These are phyloP conservation scores for Amphiprion ocellaris DNA, from an alignment of 2,113 vertebrate genomes.

Conservation along the genomic window DNA sequence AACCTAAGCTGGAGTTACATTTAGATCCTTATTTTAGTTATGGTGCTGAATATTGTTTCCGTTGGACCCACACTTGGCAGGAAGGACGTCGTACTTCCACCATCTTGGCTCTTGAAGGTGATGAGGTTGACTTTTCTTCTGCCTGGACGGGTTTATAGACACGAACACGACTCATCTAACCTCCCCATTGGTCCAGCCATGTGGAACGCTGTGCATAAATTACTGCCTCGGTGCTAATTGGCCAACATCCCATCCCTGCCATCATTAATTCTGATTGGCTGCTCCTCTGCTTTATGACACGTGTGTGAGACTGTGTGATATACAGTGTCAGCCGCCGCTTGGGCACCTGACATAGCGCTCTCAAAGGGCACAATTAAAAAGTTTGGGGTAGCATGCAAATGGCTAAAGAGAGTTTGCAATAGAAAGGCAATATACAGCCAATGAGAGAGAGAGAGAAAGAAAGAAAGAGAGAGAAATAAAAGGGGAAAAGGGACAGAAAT, in stretches of 20 bases:
- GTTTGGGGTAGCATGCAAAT: constrained; percentile 23
- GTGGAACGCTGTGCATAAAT: constrained; percentile 64
- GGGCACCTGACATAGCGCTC: constrained; percentile 59
- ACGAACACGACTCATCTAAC: constrained; percentile 42
- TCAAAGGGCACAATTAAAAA: constrained; percentile 67
- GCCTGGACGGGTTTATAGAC: constrained; percentile 39
- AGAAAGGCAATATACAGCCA: constrained; percentile 18
- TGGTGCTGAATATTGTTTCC: not conserved
- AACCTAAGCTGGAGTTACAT: too few species aligned
- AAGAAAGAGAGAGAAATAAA: not conserved
- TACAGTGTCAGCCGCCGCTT: constrained; percentile 31
- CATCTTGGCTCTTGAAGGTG: constrained; percentile 4
- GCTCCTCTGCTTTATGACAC: constrained; percentile 58
- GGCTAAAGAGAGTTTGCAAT: constrained; percentile 14
- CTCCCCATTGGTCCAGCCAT: constrained; percentile 37
- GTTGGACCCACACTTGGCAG: constrained; percentile 9
- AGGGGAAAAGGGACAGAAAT: not conserved
- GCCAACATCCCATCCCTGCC: constrained; percentile 53
- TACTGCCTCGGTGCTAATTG: constrained; percentile 67
- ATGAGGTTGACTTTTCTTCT: constrained; percentile 6
- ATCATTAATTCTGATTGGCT: constrained; percentile 65
- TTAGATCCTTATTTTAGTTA: not conserved
- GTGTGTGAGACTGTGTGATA: constrained; percentile 29
- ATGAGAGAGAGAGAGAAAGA: not conserved
- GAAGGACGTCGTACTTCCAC: not conserved